Conservation (phyloP, 2,113 vertebrate species). For the Macquaria australasica region DNA sequence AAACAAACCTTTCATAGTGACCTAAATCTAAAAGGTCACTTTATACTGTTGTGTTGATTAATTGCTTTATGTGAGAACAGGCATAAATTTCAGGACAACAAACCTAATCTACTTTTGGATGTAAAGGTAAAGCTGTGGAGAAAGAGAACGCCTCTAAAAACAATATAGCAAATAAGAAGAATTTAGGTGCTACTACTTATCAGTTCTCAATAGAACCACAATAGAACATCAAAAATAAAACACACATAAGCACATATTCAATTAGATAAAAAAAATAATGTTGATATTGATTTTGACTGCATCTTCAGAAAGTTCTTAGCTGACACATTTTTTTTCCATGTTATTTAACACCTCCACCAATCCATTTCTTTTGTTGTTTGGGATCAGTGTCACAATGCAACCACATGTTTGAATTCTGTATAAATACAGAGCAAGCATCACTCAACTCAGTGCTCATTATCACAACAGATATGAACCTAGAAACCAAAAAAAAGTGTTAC, state of each 20-base stretch:
- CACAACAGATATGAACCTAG: not conserved
- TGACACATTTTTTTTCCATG: not conserved
- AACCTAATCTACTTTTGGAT: not conserved
- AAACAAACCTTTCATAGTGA: not conserved
- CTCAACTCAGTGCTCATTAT: not conserved
- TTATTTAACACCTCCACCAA: not conserved
- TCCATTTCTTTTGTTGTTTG: not conserved
- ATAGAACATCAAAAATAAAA: not conserved
- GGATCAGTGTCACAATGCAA: not conserved
- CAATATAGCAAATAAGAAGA: not conserved
- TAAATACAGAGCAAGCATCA: not conserved
- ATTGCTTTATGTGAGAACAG: not conserved
- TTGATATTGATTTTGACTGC: not conserved
- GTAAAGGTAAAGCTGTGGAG: not conserved
- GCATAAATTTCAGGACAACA: not conserved
- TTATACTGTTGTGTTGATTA: not conserved
- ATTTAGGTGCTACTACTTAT: not conserved
- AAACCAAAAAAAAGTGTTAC: not conserved
- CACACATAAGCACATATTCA: not conserved
- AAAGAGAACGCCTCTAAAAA: not conserved
- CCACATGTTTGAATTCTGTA: not conserved
- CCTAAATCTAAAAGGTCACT: not conserved
- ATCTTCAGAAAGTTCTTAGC: not conserved
- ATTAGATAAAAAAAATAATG: not conserved
- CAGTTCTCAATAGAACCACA: not conserved